phyloP scores from a whole-genome alignment of 2,797 vertebrate species.

The Labroides dimidiatus region DNA sequence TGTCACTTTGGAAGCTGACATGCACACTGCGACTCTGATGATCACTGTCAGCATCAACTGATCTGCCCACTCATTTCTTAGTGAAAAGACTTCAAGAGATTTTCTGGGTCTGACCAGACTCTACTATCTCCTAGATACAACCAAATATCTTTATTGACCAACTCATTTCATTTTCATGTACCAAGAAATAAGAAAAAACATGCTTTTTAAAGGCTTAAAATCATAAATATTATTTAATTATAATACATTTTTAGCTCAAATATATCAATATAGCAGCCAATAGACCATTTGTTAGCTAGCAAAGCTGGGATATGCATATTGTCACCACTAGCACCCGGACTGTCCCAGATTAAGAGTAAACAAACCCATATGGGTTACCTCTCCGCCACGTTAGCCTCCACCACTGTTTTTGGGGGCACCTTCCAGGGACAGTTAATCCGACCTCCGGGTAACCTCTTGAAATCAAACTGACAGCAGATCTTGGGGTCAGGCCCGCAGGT shows the following conservation, averaged over 20 bases:
- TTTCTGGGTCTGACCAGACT: no score
- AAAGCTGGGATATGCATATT: neutral
- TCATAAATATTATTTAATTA: no score
- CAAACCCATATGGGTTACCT: constrained; percentile 77
- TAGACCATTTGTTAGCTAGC: neutral
- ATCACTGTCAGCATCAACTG: no score
- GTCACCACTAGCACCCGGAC: no score
- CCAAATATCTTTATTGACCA: neutral
- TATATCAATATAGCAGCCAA: no score
- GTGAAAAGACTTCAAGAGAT: no score
- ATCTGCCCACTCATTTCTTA: neutral
- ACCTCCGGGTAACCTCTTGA: constrained; percentile 95
- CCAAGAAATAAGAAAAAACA: neutral
- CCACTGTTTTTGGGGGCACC: constrained; percentile 92
- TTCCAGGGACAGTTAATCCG: constrained; percentile 99
- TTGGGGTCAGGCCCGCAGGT: constrained; percentile 98
- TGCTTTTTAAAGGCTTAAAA: neutral
- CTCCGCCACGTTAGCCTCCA: constrained; percentile 91
- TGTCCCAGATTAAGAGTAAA: neutral
- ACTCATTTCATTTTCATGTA: no score
- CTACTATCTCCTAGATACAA: neutral
- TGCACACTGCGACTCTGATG: neutral
- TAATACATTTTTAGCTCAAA: no score
- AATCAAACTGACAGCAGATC: constrained; percentile 99
- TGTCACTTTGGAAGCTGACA: neutral